Evolutionary conservation across 2,113 vertebrate genomes (phyloP).

Genomic region (Psilopogon haemacephalus): DNA sequence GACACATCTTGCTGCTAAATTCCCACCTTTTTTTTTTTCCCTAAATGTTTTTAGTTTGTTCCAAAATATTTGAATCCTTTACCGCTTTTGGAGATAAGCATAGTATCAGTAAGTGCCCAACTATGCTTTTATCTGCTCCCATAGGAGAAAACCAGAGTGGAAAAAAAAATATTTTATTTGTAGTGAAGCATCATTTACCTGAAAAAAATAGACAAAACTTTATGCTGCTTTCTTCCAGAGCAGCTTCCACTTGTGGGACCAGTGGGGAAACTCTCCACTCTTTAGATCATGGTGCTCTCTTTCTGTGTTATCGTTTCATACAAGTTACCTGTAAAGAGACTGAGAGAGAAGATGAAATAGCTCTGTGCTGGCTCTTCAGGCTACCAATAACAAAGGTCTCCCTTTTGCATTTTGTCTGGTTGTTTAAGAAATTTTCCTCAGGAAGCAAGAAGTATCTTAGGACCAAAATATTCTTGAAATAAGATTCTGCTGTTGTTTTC

Average conservation of each 20-base stretch:
- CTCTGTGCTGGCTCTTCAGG: neutral
- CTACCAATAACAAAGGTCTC: neutral
- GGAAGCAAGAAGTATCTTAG: neutral
- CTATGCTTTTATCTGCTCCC: neutral
- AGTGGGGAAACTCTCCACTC: neutral
- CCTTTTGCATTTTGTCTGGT: neutral
- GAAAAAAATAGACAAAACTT: neutral
- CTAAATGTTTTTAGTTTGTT: neutral
- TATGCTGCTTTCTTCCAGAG: neutral
- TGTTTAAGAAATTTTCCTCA: neutral
- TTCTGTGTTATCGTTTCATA: neutral
- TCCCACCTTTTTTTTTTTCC: neutral
- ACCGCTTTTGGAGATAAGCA: neutral
- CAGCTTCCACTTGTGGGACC: neutral
- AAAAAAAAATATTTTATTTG: neutral
- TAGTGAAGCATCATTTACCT: neutral
- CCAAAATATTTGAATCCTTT: neutral
- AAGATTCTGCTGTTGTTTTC: neutral
- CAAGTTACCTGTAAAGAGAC: neutral
- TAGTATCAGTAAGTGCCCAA: accelerated
- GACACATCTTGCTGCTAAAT: neutral
- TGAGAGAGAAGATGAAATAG: neutral
- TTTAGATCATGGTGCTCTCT: neutral
- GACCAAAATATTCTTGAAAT: neutral
- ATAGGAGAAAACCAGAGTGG: neutral